Percentiles rank a stretch among this genome's conserved stretches.
These are phyloP conservation scores for Chiroxiphia lanceolata DNA, from an alignment of 2,797 vertebrate species.

Conservation along the genomic window DNA sequence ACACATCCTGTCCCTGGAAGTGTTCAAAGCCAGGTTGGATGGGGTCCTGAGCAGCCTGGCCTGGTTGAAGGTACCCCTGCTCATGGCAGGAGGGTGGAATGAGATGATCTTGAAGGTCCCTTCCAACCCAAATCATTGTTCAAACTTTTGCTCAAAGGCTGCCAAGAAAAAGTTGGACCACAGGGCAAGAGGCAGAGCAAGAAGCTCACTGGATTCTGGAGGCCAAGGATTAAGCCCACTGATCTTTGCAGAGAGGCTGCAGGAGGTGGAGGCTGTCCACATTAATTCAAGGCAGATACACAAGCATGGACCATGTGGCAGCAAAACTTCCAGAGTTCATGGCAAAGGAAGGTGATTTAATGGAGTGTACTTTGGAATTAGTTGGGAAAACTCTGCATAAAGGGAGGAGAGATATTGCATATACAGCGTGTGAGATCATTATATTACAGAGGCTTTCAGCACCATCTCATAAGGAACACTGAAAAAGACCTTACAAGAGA, in stretches of 20 bases:
- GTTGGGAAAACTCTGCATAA: conserved; percentile 55
- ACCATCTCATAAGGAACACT: conserved; percentile 33
- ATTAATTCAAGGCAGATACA: conserved; percentile 8
- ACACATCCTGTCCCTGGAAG: not conserved
- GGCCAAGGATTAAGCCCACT: not conserved
- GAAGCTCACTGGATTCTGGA: not conserved
- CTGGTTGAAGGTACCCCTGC: not conserved
- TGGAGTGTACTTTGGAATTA: conserved; percentile 66
- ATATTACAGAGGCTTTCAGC: conserved; percentile 65
- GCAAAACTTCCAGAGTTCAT: conserved; percentile 41
- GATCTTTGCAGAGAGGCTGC: conserved; percentile 22
- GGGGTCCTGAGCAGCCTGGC: not conserved
- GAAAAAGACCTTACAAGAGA: conserved; percentile 62
- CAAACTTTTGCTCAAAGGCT: not conserved
- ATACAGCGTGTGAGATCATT: conserved; percentile 50
- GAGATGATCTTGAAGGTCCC: not conserved
- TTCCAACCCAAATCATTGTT: not conserved
- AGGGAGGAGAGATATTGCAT: not conserved
- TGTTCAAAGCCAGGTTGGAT: not conserved
- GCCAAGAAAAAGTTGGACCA: not conserved
- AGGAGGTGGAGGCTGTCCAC: not conserved
- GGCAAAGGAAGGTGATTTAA: conserved; percentile 59
- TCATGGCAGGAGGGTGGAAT: not conserved
- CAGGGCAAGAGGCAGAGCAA: conserved; percentile 7
- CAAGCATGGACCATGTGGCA: conserved; percentile 32